Evolutionary conservation across 2,888 invertebrate species (phyloP).

Genomic region (Drosophila eohydei): DNA sequence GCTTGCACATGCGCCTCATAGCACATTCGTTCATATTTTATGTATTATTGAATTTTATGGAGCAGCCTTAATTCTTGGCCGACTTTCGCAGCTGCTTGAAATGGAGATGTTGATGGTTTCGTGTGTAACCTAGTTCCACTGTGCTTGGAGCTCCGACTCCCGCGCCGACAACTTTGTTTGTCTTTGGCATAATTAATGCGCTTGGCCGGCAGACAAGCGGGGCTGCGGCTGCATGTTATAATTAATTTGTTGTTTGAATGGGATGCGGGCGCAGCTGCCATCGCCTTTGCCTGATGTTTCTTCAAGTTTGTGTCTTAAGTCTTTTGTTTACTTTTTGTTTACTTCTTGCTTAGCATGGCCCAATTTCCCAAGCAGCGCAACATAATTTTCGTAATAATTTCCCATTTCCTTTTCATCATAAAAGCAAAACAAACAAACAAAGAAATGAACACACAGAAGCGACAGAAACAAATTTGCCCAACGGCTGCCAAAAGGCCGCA

Average conservation of each 20-base stretch:
- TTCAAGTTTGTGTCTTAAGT: constrained; percentile 62
- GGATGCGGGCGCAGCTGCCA: constrained; percentile 47
- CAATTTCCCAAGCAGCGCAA: constrained; percentile 52
- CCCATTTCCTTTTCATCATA: constrained; percentile 63
- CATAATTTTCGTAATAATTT: constrained; percentile 67
- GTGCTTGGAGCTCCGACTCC: constrained; percentile 30
- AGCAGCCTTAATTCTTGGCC: neutral
- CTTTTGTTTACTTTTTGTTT: constrained; percentile 50
- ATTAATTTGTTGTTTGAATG: constrained; percentile 57
- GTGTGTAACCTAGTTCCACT: constrained; percentile 41
- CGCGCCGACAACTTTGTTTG: constrained; percentile 28
- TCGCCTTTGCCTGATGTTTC: constrained; percentile 23
- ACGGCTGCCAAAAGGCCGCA: constrained; percentile 17
- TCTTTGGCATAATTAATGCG: constrained; percentile 61
- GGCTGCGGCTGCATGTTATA: constrained; percentile 47
- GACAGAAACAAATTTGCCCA: constrained; percentile 33
- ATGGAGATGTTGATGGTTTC: neutral
- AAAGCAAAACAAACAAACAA: constrained; percentile 33
- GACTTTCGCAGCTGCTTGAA: constrained; percentile 10
- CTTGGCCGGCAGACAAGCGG: constrained; percentile 39
- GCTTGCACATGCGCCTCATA: neutral
- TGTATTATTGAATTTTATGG: neutral
- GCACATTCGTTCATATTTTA: neutral
- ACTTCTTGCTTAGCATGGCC: constrained; percentile 40
- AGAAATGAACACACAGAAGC: constrained; percentile 26